Evolutionary conservation across 2,113 vertebrate species (phyloP), one percentile per base, ranked within the genome.

Genomic region (Panthera uncia): DNA sequence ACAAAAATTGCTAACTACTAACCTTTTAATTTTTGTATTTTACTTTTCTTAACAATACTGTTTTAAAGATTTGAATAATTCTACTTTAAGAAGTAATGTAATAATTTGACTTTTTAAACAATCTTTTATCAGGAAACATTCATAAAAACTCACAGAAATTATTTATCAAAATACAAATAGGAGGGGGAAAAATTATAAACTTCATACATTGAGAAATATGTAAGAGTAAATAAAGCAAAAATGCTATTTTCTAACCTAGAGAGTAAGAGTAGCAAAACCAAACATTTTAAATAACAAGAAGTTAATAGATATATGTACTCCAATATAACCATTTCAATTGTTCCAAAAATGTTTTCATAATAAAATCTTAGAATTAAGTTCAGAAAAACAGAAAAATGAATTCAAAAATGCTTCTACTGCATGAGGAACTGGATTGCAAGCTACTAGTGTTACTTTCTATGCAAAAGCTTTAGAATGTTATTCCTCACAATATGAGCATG

Each of bases 151-250:
- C 36, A 93, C 0, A 89, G 55, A 93, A 63, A 74, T 48, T 36
- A 81, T 69, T 83, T 38, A 83, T 85, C 45, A 97, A 96, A 97
- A 97, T n/a, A 91, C n/a, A 98, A 95, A 95, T 31, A 84, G 74
- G 16, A 94, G 21, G 41, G 55, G 55, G 41, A 86, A 94, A 96
- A 97, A 71, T 78, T 41, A 41, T 78, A 87, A 96, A 95, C 78
- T 88, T 96, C 79, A 96, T 68, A 57, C 91, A 74, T 3, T 92
- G 45, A 94, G n/a, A 96, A 81, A 90, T 66, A 95, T 61, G 27
- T 19, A 92, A 89, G 27, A 93, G 57, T 83, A 63, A 90, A 1
- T 89, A 81, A 94, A 95, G 4, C 41, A 73, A 94, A 96, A 95
- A 29, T 83, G 52, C 16, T 93, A 45, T 89, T 96, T 96, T 96